Conservation (phyloP, 2,888 invertebrate genomes). For the Abrostola tripartita region DNA sequence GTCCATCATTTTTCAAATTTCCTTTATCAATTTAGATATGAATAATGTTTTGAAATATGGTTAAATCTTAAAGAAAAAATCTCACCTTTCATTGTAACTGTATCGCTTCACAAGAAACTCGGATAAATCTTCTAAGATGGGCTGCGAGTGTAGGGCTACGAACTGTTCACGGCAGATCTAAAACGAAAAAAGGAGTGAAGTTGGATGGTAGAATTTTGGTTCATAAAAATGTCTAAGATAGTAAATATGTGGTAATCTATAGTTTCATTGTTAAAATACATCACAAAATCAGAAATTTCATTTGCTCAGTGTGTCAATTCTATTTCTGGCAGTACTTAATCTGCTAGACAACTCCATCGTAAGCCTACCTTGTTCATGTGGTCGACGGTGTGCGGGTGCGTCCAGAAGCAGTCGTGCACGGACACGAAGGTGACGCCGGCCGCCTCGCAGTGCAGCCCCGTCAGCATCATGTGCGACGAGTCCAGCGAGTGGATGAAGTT, state of each 20-base stretch:
- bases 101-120: constrained; percentile 91
- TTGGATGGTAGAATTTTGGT: no score
- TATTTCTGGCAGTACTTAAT: no score
- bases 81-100: constrained; percentile 88
- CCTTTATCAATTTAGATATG: no score
- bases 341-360: no score
- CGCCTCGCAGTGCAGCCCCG: constrained; percentile 95
- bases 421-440: constrained; percentile 96
- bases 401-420: constrained; percentile 99
- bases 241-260: no score
- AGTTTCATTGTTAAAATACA: no score
- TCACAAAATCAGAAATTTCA: no score
- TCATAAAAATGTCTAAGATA: no score
- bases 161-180: constrained; percentile 99
- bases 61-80: background rate
- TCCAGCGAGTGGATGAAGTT: constrained; percentile 99
- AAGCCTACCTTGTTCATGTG: constrained; percentile 54
- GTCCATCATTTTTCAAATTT: no score
- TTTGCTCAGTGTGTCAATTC: no score
- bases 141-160: constrained; percentile 97
- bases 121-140: constrained; percentile 96
- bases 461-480: constrained; percentile 99
- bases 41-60: constrained; percentile 6
- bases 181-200: background rate
- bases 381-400: constrained; percentile 96